Percentiles rank a stretch among this genome's conserved stretches.
These are phyloP conservation scores for Anguilla pacifica DNA, from an alignment of 2,797 vertebrate species.

Conservation along the genomic window DNA sequence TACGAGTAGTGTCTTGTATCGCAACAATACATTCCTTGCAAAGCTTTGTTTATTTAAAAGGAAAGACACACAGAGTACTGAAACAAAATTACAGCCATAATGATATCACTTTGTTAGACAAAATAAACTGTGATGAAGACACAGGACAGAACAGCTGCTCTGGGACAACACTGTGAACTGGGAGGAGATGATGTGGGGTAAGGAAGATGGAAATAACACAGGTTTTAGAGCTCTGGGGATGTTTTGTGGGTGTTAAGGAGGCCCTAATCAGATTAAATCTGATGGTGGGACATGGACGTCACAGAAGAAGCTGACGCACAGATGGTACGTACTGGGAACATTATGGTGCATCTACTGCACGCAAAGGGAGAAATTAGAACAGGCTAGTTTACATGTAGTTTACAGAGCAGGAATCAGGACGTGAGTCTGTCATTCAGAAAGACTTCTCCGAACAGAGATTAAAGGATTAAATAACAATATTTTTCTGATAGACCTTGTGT, in stretches of 20 bases:
- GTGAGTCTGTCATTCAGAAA: background rate
- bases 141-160: background rate
- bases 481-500: background rate
- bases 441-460: background rate
- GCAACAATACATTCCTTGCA: too few relatives aligned
- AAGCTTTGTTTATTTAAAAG: too few relatives aligned
- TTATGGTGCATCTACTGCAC: background rate
- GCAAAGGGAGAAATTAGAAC: background rate
- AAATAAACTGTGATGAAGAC: background rate
- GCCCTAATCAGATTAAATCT: slow-evolving; percentile 11
- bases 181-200: background rate
- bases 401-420: background rate
- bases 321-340: background rate
- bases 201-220: background rate
- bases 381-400: background rate
- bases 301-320: background rate
- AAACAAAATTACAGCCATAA: background rate
- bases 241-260: slow-evolving; percentile 16
- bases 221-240: background rate
- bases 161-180: background rate
- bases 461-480: background rate
- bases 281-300: background rate
- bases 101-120: too few relatives aligned
- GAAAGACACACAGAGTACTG: background rate
- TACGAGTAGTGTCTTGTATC: background rate